Evolutionary conservation across 2,888 invertebrate genomes (phyloP), one percentile per base, ranked within the genome.

Genomic region (Leptinotarsa haldemani): DNA sequence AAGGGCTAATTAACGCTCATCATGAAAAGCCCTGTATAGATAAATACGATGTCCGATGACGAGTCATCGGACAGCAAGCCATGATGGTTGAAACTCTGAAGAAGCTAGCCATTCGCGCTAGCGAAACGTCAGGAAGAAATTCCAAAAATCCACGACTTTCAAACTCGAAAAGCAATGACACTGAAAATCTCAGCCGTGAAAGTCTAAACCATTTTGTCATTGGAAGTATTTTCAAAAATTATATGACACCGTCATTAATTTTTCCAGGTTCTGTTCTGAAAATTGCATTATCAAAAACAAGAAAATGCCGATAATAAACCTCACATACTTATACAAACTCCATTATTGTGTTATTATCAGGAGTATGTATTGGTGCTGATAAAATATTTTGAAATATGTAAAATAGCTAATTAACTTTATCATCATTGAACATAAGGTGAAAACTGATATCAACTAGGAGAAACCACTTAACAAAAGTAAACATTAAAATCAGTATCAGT

Each of bases 351-450:
- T 61, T 61, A 9, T 61, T 61, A 61, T 61, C 61, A 61, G 15
- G 16, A 30, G 4, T 18, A 56, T 61, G 25, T 30, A 30, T 16
- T 30, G 61, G 61, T 25, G 16, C n/a, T 61, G 61, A 61, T 61
- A 30, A 61, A 61, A 61, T 61, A 61, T 30, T 61, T 61, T n/a
- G 30, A 61, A 15, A 61, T 61, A 30, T 30, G 30, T 61, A 61
- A 16, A 13, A 56, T 56, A 30, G 16, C 61, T 61, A 13, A 61
- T 61, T 61, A 61, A 7, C 15, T 61, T 61, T 61, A 61, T 30
- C 25, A 61, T 30, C 5, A 25, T 16, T 25, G 61, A 61, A 61
- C 25, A 30, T 25, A 15, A 25, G 61, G 61, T 30, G 16, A 7
- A 61, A 61, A 30, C 30, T 30, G 61, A 61, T 61, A 61, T n/a